A percentile compares a stretch with the other conserved stretches of the same genome.
phyloP scores from a whole-genome alignment of 2,113 vertebrate genomes.

The Sardina pilchardus region DNA sequence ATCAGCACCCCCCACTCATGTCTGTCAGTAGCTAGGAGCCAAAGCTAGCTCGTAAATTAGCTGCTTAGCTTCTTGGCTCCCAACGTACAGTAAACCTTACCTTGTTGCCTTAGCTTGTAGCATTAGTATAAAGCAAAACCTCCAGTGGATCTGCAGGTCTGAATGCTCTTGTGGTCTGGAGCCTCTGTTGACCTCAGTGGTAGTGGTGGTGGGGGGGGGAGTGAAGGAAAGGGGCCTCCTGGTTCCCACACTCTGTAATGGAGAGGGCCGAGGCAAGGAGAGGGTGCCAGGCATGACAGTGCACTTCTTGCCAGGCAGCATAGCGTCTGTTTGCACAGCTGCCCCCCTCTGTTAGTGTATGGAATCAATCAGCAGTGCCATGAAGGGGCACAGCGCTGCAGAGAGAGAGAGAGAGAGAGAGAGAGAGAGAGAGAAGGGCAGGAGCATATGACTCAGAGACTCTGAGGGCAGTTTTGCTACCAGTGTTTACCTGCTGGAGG shows the following conservation, averaged over 20 bases:
- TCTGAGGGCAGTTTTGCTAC: neutral
- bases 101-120: neutral
- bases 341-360: constrained; percentile 49
- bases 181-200: constrained; percentile 6
- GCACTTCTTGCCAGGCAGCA: constrained; percentile 53
- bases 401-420: neutral
- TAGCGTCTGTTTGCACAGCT: constrained; percentile 74
- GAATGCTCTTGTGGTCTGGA: neutral
- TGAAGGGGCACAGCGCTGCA: neutral
- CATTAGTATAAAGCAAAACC: neutral
- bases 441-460: neutral
- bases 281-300: constrained; percentile 58
- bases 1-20: neutral
- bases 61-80: neutral
- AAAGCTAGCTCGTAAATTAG: neutral
- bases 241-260: constrained; percentile 48
- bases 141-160: neutral
- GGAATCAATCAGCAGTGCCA: constrained; percentile 38
- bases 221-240: constrained; percentile 11
- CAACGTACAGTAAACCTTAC: neutral
- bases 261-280: constrained; percentile 31
- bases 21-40: neutral
- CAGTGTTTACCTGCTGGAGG: neutral
- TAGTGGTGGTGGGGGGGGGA: neutral
- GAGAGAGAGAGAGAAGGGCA: neutral